These are phyloP conservation scores for Astreopora myriophthalma DNA, from an alignment of 64 coral and sea anemone genomes.

Conservation along the genomic window DNA sequence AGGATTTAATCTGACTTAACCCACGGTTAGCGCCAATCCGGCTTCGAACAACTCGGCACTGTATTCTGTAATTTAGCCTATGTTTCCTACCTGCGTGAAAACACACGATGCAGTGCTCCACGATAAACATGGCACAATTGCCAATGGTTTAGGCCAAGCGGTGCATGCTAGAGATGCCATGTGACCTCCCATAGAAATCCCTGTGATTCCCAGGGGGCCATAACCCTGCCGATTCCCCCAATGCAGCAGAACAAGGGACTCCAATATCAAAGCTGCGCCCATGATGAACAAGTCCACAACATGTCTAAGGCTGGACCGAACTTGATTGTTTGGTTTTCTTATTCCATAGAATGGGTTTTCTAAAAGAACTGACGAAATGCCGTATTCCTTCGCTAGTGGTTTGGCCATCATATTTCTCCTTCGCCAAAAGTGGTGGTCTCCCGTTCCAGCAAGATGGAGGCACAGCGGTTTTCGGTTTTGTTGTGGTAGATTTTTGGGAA, in stretches of 20 bases:
- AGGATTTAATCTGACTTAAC: too few relatives aligned
- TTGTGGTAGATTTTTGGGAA: slow-evolving; percentile 72
- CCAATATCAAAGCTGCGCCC: slow-evolving; percentile 92
- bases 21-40: too few relatives aligned
- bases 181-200: slow-evolving; percentile 95
- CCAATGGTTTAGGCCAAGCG: slow-evolving; percentile 89
- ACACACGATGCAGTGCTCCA: slow-evolving; percentile 97
- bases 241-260: slow-evolving; percentile 79
- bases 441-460: slow-evolving; percentile 89
- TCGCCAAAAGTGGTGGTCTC: slow-evolving; percentile 97
- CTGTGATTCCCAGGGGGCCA: slow-evolving; percentile 86
- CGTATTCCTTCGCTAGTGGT: slow-evolving; percentile 74
- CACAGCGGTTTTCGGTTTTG: slow-evolving; percentile 81
- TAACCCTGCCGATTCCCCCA: slow-evolving; percentile 89
- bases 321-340: slow-evolving; percentile 87
- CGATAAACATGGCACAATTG: slow-evolving; percentile 89
- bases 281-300: slow-evolving; percentile 94
- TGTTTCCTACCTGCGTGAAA: slow-evolving; percentile 85
- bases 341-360: slow-evolving; percentile 94
- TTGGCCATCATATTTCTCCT: slow-evolving; percentile 95
- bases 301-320: slow-evolving; percentile 81
- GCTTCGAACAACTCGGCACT: too few relatives aligned
- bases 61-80: neutral
- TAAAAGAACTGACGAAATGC: slow-evolving; percentile 86
- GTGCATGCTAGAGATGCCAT: slow-evolving; percentile 97